These are phyloP conservation scores for Iselma pallidipennis DNA, from an alignment of 2,888 invertebrate species.

Conservation along the genomic window DNA sequence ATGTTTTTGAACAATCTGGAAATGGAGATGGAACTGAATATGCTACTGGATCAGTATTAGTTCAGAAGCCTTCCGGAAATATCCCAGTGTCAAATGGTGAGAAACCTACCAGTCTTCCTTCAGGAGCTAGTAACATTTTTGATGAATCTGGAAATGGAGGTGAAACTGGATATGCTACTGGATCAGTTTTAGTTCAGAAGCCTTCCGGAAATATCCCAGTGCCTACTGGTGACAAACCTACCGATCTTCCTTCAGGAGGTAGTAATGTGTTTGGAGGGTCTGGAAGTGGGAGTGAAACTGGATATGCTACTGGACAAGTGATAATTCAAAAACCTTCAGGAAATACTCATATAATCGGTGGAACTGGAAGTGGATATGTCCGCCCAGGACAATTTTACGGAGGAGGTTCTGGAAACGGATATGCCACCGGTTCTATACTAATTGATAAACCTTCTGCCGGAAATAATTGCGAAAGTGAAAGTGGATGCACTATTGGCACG, in stretches of 20 bases:
- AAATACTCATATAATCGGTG: neutral
- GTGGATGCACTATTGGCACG: neutral
- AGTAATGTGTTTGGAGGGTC: neutral
- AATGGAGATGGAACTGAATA: constrained; percentile 3
- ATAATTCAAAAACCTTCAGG: constrained; percentile 7
- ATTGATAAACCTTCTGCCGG: neutral
- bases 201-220: neutral
- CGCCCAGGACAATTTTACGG: neutral
- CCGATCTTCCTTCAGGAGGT: neutral
- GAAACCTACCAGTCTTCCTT: neutral
- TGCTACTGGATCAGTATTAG: constrained; percentile 9
- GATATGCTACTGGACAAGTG: constrained; percentile 9
- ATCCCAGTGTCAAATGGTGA: neutral
- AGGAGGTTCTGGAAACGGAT: constrained; percentile 1
- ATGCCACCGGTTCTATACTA: neutral
- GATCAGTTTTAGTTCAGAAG: constrained; percentile 6
- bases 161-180: constrained; percentile 13
- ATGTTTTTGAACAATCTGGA: neutral
- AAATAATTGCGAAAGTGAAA: neutral
- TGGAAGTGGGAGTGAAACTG: neutral
- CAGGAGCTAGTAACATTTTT: neutral
- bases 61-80: constrained; percentile 5
- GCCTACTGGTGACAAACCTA: neutral
- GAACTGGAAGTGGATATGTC: neutral
- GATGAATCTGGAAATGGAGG: neutral